These are phyloP conservation scores for Tyrophagus putrescentiae DNA, from an alignment of 1,140 invertebrate genomes.

Conservation along the genomic window DNA sequence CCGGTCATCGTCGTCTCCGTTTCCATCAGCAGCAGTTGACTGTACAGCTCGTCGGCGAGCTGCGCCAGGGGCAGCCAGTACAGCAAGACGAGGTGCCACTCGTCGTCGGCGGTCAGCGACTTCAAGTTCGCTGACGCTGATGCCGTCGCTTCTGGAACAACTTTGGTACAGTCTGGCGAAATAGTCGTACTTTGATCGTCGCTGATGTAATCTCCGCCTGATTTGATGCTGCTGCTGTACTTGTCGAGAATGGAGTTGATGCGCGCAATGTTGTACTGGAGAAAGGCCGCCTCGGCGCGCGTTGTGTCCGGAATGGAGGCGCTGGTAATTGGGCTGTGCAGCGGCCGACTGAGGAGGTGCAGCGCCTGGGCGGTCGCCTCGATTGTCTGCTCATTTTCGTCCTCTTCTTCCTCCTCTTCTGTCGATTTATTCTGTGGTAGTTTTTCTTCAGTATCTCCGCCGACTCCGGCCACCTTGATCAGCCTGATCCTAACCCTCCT, in stretches of 20 bases:
- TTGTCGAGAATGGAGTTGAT: neutral
- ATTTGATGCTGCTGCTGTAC: too few species aligned
- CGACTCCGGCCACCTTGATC: neutral
- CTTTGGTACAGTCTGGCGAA: too few species aligned
- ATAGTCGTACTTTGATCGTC: neutral
- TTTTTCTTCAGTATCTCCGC: neutral
- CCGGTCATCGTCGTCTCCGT: too few species aligned
- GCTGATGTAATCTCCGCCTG: neutral
- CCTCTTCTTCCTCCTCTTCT: neutral
- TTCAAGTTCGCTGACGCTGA: too few species aligned
- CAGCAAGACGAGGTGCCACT: conserved; percentile 18
- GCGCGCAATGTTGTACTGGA: conserved; percentile 16
- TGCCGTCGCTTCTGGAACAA: too few species aligned
- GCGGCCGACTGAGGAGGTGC: neutral
- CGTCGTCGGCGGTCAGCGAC: neutral
- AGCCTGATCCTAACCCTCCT: neutral
- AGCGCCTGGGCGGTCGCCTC: neutral
- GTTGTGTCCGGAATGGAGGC: neutral
- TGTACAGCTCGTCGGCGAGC: too few species aligned
- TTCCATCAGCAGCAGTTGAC: too few species aligned
- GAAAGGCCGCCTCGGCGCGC: neutral
- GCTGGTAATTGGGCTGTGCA: neutral
- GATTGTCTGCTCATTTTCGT: conserved; percentile 13
- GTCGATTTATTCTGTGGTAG: neutral
- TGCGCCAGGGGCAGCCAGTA: conserved; percentile 21